phyloP scores from a whole-genome alignment of 2,888 invertebrate species.

The Vannuccia rotundouncinata region DNA sequence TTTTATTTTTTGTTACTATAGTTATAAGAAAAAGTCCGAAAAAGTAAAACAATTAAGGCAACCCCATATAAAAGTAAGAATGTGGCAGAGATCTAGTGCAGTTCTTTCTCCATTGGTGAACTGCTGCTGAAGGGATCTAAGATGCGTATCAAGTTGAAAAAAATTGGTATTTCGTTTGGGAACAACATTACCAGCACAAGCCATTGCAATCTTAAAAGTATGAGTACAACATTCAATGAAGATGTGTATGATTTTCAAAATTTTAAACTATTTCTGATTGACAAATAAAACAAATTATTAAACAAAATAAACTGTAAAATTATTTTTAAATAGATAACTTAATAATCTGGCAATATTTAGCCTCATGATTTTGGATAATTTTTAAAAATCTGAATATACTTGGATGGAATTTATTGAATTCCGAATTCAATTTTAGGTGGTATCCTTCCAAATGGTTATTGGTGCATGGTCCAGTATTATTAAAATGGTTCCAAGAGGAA shows the following conservation, averaged over 20 bases:
- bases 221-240: no score
- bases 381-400: not conserved
- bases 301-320: not conserved
- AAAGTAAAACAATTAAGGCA: no score
- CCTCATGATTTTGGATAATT: not conserved
- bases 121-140: not conserved
- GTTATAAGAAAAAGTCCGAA: not conserved
- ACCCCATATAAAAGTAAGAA: no score
- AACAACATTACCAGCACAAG: not conserved
- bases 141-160: not conserved
- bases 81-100: not conserved
- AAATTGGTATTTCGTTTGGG: not conserved
- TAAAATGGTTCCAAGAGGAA: not conserved
- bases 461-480: not conserved
- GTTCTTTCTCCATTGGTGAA: not conserved
- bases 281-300: no score
- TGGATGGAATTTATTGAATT: not conserved
- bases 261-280: no score
- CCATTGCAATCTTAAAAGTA: not conserved
- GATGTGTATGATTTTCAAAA: no score
- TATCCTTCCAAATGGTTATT: not conserved
- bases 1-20: not conserved
- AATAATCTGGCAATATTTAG: not conserved
- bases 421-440: not conserved
- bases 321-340: not conserved